Base-by-base conservation (phyloP, 2,113 vertebrate species). In the Meles meles region DNA sequence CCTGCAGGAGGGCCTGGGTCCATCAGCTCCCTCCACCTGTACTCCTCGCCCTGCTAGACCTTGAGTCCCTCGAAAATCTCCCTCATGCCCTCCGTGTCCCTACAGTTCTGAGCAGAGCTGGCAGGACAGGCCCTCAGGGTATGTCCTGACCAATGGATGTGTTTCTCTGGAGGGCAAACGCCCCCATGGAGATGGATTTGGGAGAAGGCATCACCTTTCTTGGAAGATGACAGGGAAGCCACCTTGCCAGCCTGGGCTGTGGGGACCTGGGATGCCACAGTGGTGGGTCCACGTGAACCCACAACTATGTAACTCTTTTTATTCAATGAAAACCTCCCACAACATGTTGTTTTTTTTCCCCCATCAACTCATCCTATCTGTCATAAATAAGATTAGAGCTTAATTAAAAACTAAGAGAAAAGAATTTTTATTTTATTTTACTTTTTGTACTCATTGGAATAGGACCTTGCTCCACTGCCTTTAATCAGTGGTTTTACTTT, bases 371-470 rank as follows among this genome's bases (percentile, higher is more conserved):
- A 59, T 21, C 29, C 71, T 29, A 34, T 39, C 52, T 18, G 37
- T 76, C 5, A 77, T 88, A 72, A 88, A 72, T 84, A 88, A 47
- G 12, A 57, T 84, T 39, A 88, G 59, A 87, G 21, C 27, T 47
- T 69, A 69, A 74, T 93, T 57, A 77, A 57, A 59, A 77, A 14
- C 27, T 42, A 59, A 88, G 21, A 82, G 74, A 57, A 59, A 87
- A 76, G 23, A 17, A 27, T 94, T 76, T 65, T 55, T 49, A 59
- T 44, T 31, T 37, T 20, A 31, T 94, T 88, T 71, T 71, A 37
- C 39, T 17, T 55, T 67, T 49, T 49, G 31, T 52, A 71, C 61
- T 96, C 67, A 79, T 65, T 96, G 85, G 59, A 91, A 63, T 9
- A 91, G 82, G 13, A 71, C 52, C 25, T 93, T 93, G 77, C 17